phyloP scores from a whole-genome alignment of 2,797 vertebrate genomes.

The Sebastes hopkinsi region DNA sequence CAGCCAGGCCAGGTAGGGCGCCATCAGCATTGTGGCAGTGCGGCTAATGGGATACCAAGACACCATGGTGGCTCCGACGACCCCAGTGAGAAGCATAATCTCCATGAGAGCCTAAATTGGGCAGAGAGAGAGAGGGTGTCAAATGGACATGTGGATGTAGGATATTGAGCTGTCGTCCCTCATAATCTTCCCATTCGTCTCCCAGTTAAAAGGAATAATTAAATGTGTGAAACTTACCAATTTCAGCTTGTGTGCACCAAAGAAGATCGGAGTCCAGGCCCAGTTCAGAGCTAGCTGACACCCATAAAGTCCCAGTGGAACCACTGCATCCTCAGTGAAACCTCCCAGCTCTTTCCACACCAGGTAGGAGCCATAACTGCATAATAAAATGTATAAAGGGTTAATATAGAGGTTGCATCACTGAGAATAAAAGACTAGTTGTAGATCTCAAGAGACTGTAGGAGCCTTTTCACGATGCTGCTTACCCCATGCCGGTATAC shows the following conservation, averaged over 20 bases:
- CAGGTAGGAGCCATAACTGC: constrained; percentile 91
- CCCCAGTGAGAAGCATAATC: constrained; percentile 78
- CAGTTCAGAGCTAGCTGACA: constrained; percentile 89
- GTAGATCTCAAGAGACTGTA: background rate
- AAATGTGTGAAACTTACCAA: constrained; percentile 69
- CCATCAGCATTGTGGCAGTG: constrained; percentile 85
- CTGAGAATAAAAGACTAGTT: background rate
- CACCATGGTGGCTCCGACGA: constrained; percentile 82
- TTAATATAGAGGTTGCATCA: background rate
- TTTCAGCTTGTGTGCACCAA: constrained; percentile 84
- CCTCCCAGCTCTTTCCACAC: constrained; percentile 92
- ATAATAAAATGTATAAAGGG: background rate
- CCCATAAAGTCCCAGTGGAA: constrained; percentile 90
- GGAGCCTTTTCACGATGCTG: background rate
- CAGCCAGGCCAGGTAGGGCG: constrained; percentile 91
- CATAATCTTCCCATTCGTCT: background rate
- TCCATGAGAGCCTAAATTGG: constrained; percentile 77
- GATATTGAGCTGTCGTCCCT: background rate
- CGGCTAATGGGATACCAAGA: constrained; percentile 89
- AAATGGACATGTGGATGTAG: background rate
- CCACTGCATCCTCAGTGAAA: constrained; percentile 81
- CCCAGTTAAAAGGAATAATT: background rate
- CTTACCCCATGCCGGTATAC: constrained; percentile 87
- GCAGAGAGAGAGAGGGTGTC: background rate
- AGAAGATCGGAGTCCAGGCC: constrained; percentile 90